phyloP scores from a whole-genome alignment of 2,888 invertebrate genomes.

The Branchellion lobata region DNA sequence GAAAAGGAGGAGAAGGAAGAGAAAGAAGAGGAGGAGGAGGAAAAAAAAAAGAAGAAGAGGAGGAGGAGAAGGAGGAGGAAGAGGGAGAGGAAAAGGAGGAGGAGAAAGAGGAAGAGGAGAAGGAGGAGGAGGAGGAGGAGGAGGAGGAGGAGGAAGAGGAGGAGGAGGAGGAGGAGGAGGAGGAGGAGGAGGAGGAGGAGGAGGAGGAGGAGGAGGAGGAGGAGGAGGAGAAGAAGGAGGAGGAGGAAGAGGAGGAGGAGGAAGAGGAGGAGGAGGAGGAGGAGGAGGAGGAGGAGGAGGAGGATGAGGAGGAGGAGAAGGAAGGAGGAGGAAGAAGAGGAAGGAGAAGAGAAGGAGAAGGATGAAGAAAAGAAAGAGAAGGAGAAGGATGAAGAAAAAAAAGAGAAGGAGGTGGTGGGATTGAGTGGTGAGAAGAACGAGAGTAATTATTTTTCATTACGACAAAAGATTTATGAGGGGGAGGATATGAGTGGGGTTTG shows the following conservation, averaged over 20 bases:
- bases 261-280: not conserved
- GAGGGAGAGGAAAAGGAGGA: not conserved
- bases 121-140: slow-evolving; percentile 16
- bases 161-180: slow-evolving; percentile 17
- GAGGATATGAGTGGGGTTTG: too few relatives aligned
- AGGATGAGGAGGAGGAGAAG: too few relatives aligned
- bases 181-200: slow-evolving; percentile 11
- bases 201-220: not conserved
- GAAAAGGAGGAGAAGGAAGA: not conserved
- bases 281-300: too few relatives aligned
- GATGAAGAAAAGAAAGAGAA: too few relatives aligned
- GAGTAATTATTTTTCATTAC: too few relatives aligned
- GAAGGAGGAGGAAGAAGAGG: not conserved
- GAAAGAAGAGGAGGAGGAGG: not conserved
- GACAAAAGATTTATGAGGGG: too few relatives aligned
- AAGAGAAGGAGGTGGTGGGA: too few relatives aligned
- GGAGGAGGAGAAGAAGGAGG: not conserved
- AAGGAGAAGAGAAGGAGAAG: not conserved
- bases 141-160: slow-evolving; percentile 23
- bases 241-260: not conserved
- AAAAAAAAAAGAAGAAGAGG: not conserved
- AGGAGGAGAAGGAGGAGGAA: not conserved
- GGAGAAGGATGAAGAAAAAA: too few relatives aligned
- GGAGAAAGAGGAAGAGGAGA: slow-evolving; percentile 15
- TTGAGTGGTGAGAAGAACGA: too few relatives aligned